Base-by-base conservation (phyloP, 2,888 invertebrate species). In the Leptarthrus brevirostris region DNA sequence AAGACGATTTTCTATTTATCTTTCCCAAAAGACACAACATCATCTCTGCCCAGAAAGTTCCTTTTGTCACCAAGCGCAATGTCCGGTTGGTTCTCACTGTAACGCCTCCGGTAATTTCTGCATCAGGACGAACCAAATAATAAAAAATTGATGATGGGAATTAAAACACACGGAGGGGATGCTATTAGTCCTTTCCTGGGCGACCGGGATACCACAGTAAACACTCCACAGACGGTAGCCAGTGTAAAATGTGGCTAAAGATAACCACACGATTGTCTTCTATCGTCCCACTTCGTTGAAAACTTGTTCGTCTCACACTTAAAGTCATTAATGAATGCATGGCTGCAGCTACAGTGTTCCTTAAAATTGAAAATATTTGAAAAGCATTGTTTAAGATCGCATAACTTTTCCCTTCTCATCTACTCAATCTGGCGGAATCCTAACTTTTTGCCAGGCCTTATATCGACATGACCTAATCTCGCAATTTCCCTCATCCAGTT, bases 121-220 rank as follows among this genome's bases (percentile, higher is more conserved):
- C 52, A 52, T 52, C 20, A 20, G 36, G 18, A 56, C 34, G 47
- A 2, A 61, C 16, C 12, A 20, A 47, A 14, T 20, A 72, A 74
- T 74, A 74, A 74, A 74, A 74, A 74, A 74, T 74, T 72, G 64
- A 74, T 54, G 71, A 72, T 74, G 74, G 72, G 74, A 74, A 74
- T 44, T 22, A 22, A 44, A 74, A 74, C 74, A 74, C 36, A 26
- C 71, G 74, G 58, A 47, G 61, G 66, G 10, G 40, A 69, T 52
- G 52, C 69, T 34, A 64, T 64, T 64, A 64, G 69, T 34, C 34
- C 52, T 36, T 49, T 30, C 49, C n/a, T 52, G 49, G 52, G n/a
- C 24, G 52, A 52, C 52, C 18, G 69, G 24, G 26, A 24, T 24
- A 69, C 69, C 69, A 18, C 69, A 69, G n/a, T 52, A 52, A 69